Base-by-base conservation (phyloP, 2,797 vertebrate species). In the Pagetopsis macropterus region DNA sequence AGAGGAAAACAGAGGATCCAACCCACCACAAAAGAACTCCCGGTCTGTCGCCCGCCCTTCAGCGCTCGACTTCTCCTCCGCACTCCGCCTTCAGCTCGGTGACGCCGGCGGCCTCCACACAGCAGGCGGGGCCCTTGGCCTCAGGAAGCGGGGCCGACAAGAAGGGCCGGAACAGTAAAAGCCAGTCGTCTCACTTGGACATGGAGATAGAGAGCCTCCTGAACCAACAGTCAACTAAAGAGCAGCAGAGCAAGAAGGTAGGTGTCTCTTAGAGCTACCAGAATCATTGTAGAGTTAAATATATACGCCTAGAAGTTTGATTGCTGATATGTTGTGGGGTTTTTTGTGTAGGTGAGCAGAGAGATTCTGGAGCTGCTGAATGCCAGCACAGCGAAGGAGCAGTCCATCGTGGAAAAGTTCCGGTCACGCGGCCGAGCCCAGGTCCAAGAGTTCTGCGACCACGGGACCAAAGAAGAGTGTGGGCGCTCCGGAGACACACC, bases 161-260 rank as follows among this genome's bases (percentile, higher is more conserved):
- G 86, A 97, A 96, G 78, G 91, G 96, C 58, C 77, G 94, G 54
- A 91, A 82, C 86, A 93, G 79, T 52, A 95, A 95, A 82, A 83
- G 86, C 49, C 93, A 93, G 65, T 95, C 96, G 0, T 97, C 97
- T 5, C 96, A 98, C 27, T 46, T 98, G 78, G 96, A 98, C 70
- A 94, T 97, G 93, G 97, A 98, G 89, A 98, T 98, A 1, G 97
- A 97, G 87, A 98, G 95, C 66, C 92, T 98, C 61, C 87, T 98
- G 51, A 98, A 94, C 84, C 97, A 98, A 17, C 97, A 98, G 78
- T 98, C 96, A 56, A 98, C 97, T 7, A 98, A 98, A 83, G 97
- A 98, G 85, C 96, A 98, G 86, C 96, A 98, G 89, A 97, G 96
- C 91, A 98, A 98, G 87, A 98, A 98, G 96, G 97, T 98, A 63